phyloP scores from a whole-genome alignment of 2,113 vertebrate genomes.

The Aptenodytes forsteri region DNA sequence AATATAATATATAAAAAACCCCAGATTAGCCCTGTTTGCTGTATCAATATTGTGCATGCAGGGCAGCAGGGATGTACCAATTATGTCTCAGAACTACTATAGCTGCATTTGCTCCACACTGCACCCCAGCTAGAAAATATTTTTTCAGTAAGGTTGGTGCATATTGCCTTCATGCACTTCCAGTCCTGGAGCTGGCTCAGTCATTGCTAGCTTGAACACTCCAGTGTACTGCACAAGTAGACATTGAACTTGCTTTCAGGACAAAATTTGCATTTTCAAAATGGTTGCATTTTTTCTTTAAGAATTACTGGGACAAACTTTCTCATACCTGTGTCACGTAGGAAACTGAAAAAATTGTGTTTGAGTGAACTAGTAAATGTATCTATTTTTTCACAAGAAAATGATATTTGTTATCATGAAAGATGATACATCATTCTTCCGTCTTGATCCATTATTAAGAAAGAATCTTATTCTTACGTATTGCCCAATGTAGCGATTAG shows the following conservation, averaged over 20 bases:
- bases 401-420: background rate
- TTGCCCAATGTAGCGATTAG: background rate
- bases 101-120: background rate
- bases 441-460: background rate
- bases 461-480: background rate
- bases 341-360: background rate
- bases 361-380: background rate
- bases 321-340: background rate
- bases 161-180: background rate
- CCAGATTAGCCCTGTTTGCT: background rate
- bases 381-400: background rate
- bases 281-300: background rate
- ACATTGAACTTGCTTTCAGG: background rate
- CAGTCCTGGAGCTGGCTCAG: background rate
- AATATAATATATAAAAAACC: background rate
- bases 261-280: background rate
- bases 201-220: background rate
- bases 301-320: background rate
- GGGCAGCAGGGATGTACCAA: background rate
- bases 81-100: background rate
- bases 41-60: fast-evolving
- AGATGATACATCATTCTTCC: background rate
- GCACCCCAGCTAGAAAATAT: background rate
- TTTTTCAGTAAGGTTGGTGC: background rate
- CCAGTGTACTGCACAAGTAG: background rate